Conservation (phyloP, 2,797 vertebrate species). For the Danio jaintianensis region DNA sequence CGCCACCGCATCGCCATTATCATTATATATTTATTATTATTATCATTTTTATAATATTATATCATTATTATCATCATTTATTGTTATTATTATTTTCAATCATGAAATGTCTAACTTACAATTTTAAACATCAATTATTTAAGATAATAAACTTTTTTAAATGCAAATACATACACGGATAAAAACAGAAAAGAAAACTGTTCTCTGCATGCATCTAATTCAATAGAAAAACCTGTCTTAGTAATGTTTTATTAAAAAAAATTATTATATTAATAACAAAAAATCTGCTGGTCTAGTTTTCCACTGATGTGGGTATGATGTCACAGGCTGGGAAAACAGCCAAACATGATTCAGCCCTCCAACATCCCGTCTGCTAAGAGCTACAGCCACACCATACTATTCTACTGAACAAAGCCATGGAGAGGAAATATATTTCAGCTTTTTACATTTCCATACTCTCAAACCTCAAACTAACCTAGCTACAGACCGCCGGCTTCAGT, state of each 20-base stretch:
- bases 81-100: too few species aligned
- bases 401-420: background rate
- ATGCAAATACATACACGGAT: background rate
- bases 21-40: too few species aligned
- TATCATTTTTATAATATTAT: too few species aligned
- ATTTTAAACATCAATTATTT: too few species aligned
- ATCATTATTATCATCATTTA: too few species aligned
- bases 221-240: background rate
- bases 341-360: background rate
- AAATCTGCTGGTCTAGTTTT: constrained; percentile 4
- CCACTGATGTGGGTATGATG: constrained; percentile 3
- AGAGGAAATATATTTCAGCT: background rate
- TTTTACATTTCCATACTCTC: background rate
- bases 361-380: background rate
- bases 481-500: background rate
- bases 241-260: background rate
- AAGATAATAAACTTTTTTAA: background rate
- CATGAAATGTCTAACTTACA: too few species aligned
- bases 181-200: background rate
- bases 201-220: background rate
- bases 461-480: background rate
- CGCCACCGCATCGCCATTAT: too few species aligned
- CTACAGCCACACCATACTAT: background rate
- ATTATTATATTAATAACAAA: background rate
- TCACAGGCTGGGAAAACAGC: constrained; percentile 11